Evolutionary conservation across 2,797 vertebrate species (phyloP), one percentile per base, ranked within the genome.

Genomic region (Aldrovandia affinis): DNA sequence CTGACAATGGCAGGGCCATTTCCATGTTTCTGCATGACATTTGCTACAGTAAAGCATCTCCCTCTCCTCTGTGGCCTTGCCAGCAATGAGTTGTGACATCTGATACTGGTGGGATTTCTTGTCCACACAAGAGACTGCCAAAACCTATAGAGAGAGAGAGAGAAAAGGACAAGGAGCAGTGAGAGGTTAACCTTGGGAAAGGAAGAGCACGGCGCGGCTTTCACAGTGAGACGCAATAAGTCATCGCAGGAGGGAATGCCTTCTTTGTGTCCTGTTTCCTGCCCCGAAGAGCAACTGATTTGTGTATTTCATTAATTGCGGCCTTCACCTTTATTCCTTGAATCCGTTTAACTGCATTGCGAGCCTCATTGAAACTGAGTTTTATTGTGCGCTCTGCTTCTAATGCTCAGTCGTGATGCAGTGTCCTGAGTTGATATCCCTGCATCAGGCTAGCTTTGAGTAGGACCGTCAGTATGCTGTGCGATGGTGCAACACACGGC

Each of bases 101-200:
- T 50, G 81, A 77, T 87, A 83, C 20, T 82, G 82, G 61, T 82
- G 86, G 88, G 81, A 89, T 28, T 52, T 9, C 54, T 75, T 52
- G 55, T 1, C 83, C 87, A 63, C 84, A 63, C 79, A 85, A 15
- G 84, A 85, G 84, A 78, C 81, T 80, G 78, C 78, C 84, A 86
- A 82, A 89, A 86, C 30, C n/a, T 73, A 33, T 73, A 87, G 86
- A 83, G 52, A 20, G 44, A 73, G 57, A 2, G 22, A 63, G 33
- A 70, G 4, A 70, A 75, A 55, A 20, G 28, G 85, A 75, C 80
- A 75, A 61, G 81, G n/a, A 87, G 81, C 50, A 86, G 85, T 86
- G 87, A 86, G 84, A 83, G 83, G 68, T 83, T 89, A 86, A 87
- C 84, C 88, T 87, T 89, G 87, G 84, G 80, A 83, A 79, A 75